Evolutionary conservation across 2,113 vertebrate species (phyloP), one percentile per base, ranked within the genome.

Genomic region (Petroica traversi): DNA sequence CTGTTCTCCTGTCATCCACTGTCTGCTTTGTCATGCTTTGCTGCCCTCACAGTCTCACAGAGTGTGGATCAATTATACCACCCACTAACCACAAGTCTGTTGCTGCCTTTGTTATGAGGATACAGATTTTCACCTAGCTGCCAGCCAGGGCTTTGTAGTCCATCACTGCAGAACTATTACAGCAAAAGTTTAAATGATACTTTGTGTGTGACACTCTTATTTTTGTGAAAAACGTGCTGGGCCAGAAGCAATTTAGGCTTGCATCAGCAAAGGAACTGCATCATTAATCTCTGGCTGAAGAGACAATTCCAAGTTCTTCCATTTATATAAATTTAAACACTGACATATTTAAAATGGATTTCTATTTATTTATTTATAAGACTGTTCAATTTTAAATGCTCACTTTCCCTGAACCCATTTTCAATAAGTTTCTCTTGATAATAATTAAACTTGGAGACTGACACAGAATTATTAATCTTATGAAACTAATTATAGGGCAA

Each of bases 401-500:
- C 71, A 38, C 48, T 76, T 79, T 80, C 54, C 40, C 68, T 54
- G 38, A 79, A 72, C 45, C 59, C 69, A 76, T 81, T 95, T 92
- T 63, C 81, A 91, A 1, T 71, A 86, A 34, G 9, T 88, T 92
- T 92, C 82, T 73, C 82, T 72, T 75, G 82, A 64, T 71, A 92
- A 90, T 81, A 94, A 89, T 89, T 95, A 90, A 85, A 84, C 40
- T 84, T 88, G 43, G 61, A 88, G 68, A 86, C 24, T 89, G 82
- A 92, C 29, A 69, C 7, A 89, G 86, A 84, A 63, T 89, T 79
- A 96, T 84, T 92, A 78, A 95, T 89, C 63, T 91, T 73, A 29
- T 72, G 79, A 93, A 96, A 95, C 19, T 49, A 90, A 88, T 93
- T 88, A 92, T 14, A 76, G 77, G 26, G 55, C 80, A 94, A 96